These are phyloP conservation scores for Morpho achilles DNA, from an alignment of 2,888 invertebrate species.

Conservation along the genomic window DNA sequence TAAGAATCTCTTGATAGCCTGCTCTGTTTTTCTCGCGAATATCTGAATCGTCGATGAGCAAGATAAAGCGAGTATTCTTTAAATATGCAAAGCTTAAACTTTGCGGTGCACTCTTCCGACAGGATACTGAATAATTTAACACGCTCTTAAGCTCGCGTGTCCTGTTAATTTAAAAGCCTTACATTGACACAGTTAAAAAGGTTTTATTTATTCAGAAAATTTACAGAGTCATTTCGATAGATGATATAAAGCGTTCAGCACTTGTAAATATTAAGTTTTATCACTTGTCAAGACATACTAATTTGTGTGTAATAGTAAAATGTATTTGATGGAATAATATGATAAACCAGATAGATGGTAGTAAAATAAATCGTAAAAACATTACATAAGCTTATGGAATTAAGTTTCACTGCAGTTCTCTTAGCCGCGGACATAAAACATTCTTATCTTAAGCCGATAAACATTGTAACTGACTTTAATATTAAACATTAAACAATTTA, in stretches of 20 bases:
- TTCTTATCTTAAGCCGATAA: conserved; percentile 19
- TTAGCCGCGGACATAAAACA: conserved; percentile 20
- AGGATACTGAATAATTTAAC: conserved; percentile 75
- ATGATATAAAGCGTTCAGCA: conserved; percentile 5
- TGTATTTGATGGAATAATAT: background rate
- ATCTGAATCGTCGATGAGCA: conserved; percentile 73
- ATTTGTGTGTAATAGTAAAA: too few species aligned
- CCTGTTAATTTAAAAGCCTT: conserved; percentile 59
- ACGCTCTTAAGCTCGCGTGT: conserved; percentile 72
- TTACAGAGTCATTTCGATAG: conserved; percentile 29
- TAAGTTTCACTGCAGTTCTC: conserved; percentile 22
- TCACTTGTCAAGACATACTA: too few species aligned
- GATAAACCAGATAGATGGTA: background rate
- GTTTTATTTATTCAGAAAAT: conserved; percentile 44
- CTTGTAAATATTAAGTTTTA: background rate
- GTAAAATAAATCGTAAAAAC: conserved; percentile 15
- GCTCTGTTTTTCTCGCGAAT: conserved; percentile 62
- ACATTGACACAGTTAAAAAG: conserved; percentile 51
- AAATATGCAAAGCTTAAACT: conserved; percentile 76
- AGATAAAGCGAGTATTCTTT: conserved; percentile 73
- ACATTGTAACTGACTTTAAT: conserved; percentile 27
- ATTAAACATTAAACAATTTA: conserved; percentile 31
- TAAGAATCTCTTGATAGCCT: conserved; percentile 56
- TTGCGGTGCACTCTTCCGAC: conserved; percentile 63
- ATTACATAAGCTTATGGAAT: conserved; percentile 13